Conservation (phyloP, 2,888 invertebrate genomes). For the Balanococcus diminutus region DNA sequence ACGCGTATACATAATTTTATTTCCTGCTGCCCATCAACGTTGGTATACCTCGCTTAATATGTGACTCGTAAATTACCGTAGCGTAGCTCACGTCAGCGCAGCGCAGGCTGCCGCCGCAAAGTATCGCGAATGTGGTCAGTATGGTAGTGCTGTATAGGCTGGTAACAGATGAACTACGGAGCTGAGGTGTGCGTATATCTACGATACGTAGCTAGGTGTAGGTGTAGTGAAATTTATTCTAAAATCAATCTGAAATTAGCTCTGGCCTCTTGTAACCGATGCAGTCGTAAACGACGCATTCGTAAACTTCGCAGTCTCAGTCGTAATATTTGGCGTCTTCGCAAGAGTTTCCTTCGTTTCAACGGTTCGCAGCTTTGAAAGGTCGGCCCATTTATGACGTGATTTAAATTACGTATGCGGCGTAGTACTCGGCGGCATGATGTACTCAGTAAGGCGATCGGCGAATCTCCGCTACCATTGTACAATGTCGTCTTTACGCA, state of each 20-base stretch:
- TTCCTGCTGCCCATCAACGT: not conserved
- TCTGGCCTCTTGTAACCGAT: constrained; percentile 48
- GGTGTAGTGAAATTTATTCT: not conserved
- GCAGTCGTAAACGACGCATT: constrained; percentile 31
- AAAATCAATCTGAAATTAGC: constrained; percentile 12
- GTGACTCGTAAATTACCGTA: not conserved
- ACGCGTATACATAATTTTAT: not conserved
- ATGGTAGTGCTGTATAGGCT: not conserved
- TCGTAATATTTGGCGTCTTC: constrained; percentile 28
- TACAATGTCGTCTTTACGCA: constrained; percentile 28
- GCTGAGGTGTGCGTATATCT: no score
- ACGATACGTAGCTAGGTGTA: no score
- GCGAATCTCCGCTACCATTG: constrained; percentile 52
- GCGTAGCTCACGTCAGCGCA: no score
- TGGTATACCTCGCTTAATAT: no score
- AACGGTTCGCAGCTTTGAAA: constrained; percentile 17
- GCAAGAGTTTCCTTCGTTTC: constrained; percentile 1
- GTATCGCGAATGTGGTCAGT: not conserved
- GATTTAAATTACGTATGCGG: constrained; percentile 29
- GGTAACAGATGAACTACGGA: not conserved
- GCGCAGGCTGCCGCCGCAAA: no score
- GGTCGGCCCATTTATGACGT: constrained; percentile 29
- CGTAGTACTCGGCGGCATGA: constrained; percentile 39
- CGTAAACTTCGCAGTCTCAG: constrained; percentile 12
- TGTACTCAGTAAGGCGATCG: constrained; percentile 46